A percentile compares a stretch with the other conserved stretches of the same genome.
Conservation (phyloP, 2,888 invertebrate species). For the Agriotes lineatus region DNA sequence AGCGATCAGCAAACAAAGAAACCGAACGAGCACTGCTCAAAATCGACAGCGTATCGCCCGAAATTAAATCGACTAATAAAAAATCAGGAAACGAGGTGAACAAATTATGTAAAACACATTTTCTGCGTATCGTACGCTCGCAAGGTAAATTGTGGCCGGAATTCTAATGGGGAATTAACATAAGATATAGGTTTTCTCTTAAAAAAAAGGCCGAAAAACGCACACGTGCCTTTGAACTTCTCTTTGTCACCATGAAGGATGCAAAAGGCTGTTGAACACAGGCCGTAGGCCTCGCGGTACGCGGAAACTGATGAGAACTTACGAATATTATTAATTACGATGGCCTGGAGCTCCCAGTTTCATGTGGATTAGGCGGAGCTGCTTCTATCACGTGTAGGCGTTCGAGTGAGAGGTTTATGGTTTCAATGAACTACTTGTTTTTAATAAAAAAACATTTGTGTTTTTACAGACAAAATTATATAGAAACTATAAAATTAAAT, state of each 20-base stretch:
- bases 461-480: no score
- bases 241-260: neutral
- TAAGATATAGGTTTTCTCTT: neutral
- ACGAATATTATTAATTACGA: neutral
- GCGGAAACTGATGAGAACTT: neutral
- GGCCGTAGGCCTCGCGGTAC: neutral
- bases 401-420: no score
- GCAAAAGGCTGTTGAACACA: no score
- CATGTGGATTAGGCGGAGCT: no score
- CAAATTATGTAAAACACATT: slow-evolving; percentile 9
- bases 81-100: neutral
- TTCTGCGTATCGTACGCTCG: neutral
- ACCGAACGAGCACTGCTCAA: no score
- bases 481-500: no score
- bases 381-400: no score
- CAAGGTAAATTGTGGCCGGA: neutral
- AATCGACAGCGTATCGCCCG: no score
- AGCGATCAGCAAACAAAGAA: no score
- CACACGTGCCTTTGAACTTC: slow-evolving; percentile 3
- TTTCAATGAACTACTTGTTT: no score
- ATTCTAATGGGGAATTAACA: neutral
- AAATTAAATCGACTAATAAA: no score
- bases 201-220: neutral
- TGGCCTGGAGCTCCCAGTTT: neutral
- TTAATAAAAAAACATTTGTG: no score